These are phyloP conservation scores for Mythimna vitellina DNA, from an alignment of 2,888 invertebrate genomes.

Conservation along the genomic window DNA sequence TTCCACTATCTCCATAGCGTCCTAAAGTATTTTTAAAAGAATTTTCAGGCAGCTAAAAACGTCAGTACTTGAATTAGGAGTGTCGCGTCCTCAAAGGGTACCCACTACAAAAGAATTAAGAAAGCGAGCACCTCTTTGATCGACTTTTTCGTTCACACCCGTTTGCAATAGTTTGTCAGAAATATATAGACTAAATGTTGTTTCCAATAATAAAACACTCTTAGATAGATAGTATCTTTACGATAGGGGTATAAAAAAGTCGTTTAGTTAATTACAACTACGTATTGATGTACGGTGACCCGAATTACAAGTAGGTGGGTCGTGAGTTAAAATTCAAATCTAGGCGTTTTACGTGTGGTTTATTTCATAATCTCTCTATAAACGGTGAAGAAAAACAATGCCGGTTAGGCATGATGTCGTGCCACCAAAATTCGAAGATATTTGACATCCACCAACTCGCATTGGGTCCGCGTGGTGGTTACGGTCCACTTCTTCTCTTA, in stretches of 20 bases:
- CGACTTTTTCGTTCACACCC: slow-evolving; percentile 39
- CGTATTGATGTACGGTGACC: too few relatives aligned
- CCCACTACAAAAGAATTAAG: slow-evolving; percentile 48
- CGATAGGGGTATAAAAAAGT: background rate
- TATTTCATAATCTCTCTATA: too few relatives aligned
- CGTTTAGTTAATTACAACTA: slow-evolving; percentile 16
- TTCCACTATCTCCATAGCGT: slow-evolving; percentile 19
- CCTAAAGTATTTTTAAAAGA: slow-evolving; percentile 23
- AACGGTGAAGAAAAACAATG: too few relatives aligned
- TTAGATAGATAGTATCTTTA: background rate
- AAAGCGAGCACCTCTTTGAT: slow-evolving; percentile 37
- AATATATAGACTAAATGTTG: background rate
- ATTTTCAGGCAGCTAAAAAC: slow-evolving; percentile 38
- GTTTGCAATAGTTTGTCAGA: slow-evolving; percentile 18
- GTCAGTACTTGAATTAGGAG: slow-evolving; percentile 35
- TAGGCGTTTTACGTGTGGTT: too few relatives aligned
- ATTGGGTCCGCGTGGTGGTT: too few relatives aligned
- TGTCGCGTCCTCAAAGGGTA: slow-evolving; percentile 28
- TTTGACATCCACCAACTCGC: too few relatives aligned
- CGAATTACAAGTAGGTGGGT: too few relatives aligned
- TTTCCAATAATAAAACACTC: background rate
- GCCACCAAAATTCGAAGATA: too few relatives aligned
- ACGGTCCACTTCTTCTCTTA: too few relatives aligned
- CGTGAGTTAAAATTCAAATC: too few relatives aligned
- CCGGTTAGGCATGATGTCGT: too few relatives aligned